Conservation (phyloP, 30 jellyfish, hydroid and myxozoan species). For the Chironex yamaguchii region DNA sequence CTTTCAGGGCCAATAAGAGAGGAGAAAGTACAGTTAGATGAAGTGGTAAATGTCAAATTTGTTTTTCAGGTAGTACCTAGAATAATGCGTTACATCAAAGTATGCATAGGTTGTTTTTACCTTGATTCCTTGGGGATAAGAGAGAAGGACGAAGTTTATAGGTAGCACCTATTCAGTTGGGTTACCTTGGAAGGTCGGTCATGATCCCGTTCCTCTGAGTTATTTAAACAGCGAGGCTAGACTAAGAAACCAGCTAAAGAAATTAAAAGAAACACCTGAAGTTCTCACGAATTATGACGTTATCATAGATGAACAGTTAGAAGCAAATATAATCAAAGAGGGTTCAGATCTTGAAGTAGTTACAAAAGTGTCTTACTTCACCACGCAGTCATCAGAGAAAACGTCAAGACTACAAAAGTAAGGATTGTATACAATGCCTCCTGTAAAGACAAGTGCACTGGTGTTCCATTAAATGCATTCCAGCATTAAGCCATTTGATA, state of each 20-base stretch:
- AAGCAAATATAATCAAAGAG: slow-evolving; percentile 33
- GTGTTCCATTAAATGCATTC: slow-evolving; percentile 4
- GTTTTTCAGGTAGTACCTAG: no score
- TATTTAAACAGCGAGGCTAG: slow-evolving; percentile 2
- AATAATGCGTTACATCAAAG: no score
- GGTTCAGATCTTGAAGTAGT: neutral
- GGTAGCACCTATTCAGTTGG: slow-evolving; percentile 13
- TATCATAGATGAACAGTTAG: slow-evolving; percentile 3
- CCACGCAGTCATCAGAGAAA: slow-evolving; percentile 34
- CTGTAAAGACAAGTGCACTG: neutral
- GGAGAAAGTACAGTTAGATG: no score
- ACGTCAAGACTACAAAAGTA: slow-evolving; percentile 22
- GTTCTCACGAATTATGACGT: slow-evolving; percentile 1
- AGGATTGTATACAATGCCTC: slow-evolving; percentile 52
- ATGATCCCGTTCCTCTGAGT: neutral
- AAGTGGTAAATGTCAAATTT: no score
- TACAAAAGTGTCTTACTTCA: slow-evolving; percentile 18
- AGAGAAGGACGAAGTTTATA: neutral
- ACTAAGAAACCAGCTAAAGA: slow-evolving; percentile 1
- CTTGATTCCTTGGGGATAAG: no score
- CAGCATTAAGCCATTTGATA: neutral
- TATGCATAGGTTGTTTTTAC: no score
- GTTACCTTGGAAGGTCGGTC: slow-evolving; percentile 39
- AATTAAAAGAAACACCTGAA: slow-evolving; percentile 16
- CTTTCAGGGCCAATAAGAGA: no score